Evolutionary conservation across 2,113 vertebrate genomes (phyloP).

Genomic region (Halcyon malimbica): DNA sequence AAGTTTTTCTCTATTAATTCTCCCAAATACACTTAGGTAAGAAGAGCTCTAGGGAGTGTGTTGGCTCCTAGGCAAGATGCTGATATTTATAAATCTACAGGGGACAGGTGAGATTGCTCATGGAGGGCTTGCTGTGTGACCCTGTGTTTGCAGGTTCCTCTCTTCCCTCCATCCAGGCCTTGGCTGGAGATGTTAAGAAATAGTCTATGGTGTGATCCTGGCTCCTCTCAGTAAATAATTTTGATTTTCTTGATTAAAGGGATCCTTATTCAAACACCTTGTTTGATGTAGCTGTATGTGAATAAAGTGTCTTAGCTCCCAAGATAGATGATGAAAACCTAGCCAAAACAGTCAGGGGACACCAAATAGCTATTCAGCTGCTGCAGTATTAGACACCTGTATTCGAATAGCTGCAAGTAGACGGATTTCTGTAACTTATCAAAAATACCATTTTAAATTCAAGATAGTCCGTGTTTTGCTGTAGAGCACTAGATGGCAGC

Average conservation of each 20-base stretch:
- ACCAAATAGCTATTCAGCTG: not conserved
- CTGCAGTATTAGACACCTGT: not conserved
- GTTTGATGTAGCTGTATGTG: not conserved
- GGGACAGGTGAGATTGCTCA: not conserved
- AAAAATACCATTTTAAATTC: not conserved
- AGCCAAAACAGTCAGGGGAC: not conserved
- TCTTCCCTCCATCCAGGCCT: not conserved
- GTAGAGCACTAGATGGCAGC: slow-evolving; percentile 75
- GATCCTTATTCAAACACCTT: not conserved
- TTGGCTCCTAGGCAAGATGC: not conserved
- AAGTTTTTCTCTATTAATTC: not conserved
- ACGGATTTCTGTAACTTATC: not conserved
- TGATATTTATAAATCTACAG: not conserved
- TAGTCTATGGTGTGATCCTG: not conserved
- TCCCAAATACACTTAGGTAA: not conserved
- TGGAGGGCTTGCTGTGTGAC: not conserved
- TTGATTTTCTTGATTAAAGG: not conserved
- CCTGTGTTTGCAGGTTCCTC: not conserved
- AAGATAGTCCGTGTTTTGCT: not conserved
- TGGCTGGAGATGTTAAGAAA: not conserved
- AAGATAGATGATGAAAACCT: not conserved
- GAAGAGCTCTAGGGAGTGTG: not conserved
- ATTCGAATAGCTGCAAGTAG: not conserved
- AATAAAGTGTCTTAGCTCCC: not conserved
- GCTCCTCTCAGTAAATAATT: not conserved